Evolutionary conservation across 2,113 vertebrate species (phyloP), one percentile per base, ranked within the genome.

Genomic region (Bostrychus sinensis): DNA sequence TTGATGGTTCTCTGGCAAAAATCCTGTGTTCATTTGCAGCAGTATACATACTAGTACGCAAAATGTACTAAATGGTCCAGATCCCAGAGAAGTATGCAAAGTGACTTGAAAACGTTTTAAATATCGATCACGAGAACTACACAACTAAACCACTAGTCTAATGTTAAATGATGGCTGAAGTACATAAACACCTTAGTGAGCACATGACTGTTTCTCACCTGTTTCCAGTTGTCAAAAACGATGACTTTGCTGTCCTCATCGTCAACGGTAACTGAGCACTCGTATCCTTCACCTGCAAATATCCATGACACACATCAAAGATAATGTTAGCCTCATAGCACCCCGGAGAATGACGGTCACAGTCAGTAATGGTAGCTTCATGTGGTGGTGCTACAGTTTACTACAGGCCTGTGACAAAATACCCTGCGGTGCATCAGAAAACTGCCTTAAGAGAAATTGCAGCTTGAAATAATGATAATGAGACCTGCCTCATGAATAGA

Each of bases 141-240:
- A n/a, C n/a, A n/a, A n/a, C n/a, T n/a, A n/a, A n/a, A n/a, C n/a
- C n/a, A n/a, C n/a, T n/a, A n/a, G n/a, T n/a, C n/a, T n/a, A n/a
- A n/a, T n/a, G n/a, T n/a, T n/a, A n/a, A n/a, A n/a, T n/a, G n/a
- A n/a, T n/a, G n/a, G n/a, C n/a, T n/a, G n/a, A n/a, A n/a, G n/a
- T n/a, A n/a, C n/a, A n/a, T n/a, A n/a, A n/a, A n/a, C n/a, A n/a
- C n/a, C n/a, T n/a, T n/a, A n/a, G n/a, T n/a, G n/a, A n/a, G n/a
- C n/a, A n/a, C 2, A 48, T 7, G 14, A 56, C 14, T 16, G 22
- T 6, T 51, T 54, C 90, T 79, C 74, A 92, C 92, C 88, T 89
- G 92, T 76, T 91, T 92, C 92, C 92, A 93, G 77, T 89, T 92
- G 83, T 93, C 92, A 23, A 77, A 92, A 45, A 93, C 61, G n/a